These are phyloP conservation scores for Euura lappo DNA, from an alignment of 1,140 invertebrate genomes.

Conservation along the genomic window DNA sequence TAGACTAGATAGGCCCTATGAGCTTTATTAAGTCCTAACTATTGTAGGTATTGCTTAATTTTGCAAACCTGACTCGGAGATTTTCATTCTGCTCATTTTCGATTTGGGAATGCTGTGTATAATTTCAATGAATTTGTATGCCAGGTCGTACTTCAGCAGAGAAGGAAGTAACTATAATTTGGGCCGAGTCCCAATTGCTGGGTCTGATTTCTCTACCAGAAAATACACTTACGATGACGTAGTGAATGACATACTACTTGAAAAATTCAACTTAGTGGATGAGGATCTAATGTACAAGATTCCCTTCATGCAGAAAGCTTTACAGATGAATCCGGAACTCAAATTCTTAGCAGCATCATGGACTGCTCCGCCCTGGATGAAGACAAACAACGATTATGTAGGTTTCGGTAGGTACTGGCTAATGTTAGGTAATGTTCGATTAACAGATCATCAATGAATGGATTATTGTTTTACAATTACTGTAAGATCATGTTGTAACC, in stretches of 20 bases:
- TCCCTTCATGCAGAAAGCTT: constrained; percentile 43
- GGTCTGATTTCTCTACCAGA: constrained; percentile 74
- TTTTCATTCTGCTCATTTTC: no score
- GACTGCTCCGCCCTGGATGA: constrained; percentile 94
- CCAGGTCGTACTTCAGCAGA: constrained; percentile 52
- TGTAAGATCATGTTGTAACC: no score
- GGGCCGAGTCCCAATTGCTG: constrained; percentile 70
- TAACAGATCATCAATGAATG: no score
- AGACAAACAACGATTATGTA: constrained; percentile 72
- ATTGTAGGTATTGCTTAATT: no score
- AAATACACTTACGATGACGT: constrained; percentile 75
- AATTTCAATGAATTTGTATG: background rate
- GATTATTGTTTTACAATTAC: no score
- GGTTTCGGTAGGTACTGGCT: constrained; percentile 10
- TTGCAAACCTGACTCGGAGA: no score
- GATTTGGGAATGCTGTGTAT: no score
- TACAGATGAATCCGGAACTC: constrained; percentile 35
- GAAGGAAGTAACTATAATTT: constrained; percentile 69
- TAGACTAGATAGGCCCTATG: no score
- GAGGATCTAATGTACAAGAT: constrained; percentile 61
- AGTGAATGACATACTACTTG: constrained; percentile 38
- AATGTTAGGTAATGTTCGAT: no score
- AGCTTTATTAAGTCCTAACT: no score
- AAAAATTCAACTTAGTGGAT: constrained; percentile 45
- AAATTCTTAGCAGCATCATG: constrained; percentile 76